Evolutionary conservation across 2,797 vertebrate species (phyloP).

Genomic region (Enteromius radiatus): DNA sequence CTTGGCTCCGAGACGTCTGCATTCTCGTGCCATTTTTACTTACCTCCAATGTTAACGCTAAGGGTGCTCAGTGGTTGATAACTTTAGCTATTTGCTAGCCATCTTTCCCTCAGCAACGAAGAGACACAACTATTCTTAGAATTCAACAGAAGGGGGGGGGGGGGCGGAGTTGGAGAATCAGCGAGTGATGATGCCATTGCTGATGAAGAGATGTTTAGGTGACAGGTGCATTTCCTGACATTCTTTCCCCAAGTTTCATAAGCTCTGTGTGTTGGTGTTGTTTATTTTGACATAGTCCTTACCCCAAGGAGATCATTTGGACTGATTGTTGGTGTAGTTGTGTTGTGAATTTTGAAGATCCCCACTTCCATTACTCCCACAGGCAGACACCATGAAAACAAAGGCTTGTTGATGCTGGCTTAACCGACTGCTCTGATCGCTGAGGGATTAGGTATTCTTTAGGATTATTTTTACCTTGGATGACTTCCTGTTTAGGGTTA

Average conservation of each 20-base stretch:
- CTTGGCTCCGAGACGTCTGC: constrained; percentile 58
- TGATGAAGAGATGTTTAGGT: constrained; percentile 49
- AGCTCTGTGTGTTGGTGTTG: not conserved
- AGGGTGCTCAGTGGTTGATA: constrained; percentile 61
- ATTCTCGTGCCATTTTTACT: constrained; percentile 58
- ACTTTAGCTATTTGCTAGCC: constrained; percentile 64
- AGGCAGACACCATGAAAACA: constrained; percentile 56
- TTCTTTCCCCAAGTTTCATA: not conserved
- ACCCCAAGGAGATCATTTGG: not conserved
- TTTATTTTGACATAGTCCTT: constrained; percentile 24
- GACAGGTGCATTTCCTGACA: constrained; percentile 24
- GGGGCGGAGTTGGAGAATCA: constrained; percentile 43
- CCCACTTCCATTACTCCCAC: not conserved
- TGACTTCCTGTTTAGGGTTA: constrained; percentile 58
- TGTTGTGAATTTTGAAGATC: constrained; percentile 5
- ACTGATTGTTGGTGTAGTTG: constrained; percentile 2
- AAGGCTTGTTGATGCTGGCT: constrained; percentile 61
- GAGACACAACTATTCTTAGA: constrained; percentile 63
- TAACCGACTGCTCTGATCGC: constrained; percentile 52
- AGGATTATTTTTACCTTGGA: constrained; percentile 63
- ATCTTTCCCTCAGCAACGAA: constrained; percentile 64
- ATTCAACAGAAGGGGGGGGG: constrained; percentile 54
- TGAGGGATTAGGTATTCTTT: constrained; percentile 62
- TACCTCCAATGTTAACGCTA: constrained; percentile 36
- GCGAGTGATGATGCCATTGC: constrained; percentile 30